Evolutionary conservation across 2,888 invertebrate species (phyloP), one percentile per base, ranked within the genome.

Genomic region (Odontocolon sp.): DNA sequence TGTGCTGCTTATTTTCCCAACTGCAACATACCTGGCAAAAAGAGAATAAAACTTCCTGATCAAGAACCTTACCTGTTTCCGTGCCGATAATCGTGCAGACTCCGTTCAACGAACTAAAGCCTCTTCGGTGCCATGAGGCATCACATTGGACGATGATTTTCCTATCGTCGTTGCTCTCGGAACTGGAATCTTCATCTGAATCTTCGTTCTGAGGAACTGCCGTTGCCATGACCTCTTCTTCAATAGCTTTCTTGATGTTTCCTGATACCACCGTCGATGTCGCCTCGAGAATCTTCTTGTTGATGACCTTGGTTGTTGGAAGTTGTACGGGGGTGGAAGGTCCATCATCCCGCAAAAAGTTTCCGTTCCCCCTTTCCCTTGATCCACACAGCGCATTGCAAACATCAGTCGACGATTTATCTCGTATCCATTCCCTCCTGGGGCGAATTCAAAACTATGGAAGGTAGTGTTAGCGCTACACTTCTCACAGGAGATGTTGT

Each of bases 71-170:
- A 2, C 33, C 38, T 2, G n/a, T 23, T n/a, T 59, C 21, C 59
- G 45, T 71, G 8, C 45, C 66, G 26, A 76, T 26, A 0, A 76
- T 52, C 6, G 76, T 76, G n/a, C n/a, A n/a, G n/a, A n/a, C n/a
- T n/a, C n/a, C n/a, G n/a, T n/a, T 18, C 67, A 31, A 45, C 2
- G 76, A 76, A 59, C 5, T 26, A n/a, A 71, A 77, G 6, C 67
- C 77, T 67, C 57, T 36, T 36, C 71, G 71, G 36, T 68, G 71
- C 71, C 67, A 76, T 8, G 67, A 71, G 0, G 66, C 71, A 42
- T 71, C 76, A 0, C 71, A 61, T n/a, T 71, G 71, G 5, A 77
- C 66, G 1, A 59, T 71, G 8, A 76, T 52, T 9, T 66, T 26
- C 26, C 33, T 6, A 9, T 33, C 33, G n/a, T 33, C n/a, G n/a